Conservation (phyloP, 1,140 invertebrate species). For the Drosophila aff. region DNA sequence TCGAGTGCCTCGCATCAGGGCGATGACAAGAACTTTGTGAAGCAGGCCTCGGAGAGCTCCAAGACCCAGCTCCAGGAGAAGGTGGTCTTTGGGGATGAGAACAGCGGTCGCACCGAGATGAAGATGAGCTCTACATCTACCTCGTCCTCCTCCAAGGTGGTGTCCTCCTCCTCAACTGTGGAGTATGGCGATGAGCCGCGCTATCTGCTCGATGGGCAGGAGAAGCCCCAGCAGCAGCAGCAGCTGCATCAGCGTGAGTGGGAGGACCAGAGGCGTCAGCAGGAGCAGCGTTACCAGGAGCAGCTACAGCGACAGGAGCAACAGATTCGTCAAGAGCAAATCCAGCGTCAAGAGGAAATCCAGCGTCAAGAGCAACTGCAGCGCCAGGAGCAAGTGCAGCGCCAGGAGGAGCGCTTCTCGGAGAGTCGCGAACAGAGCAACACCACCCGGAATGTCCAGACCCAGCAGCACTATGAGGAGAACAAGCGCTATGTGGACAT, state of each 20-base stretch:
- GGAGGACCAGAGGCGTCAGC: conserved; percentile 39
- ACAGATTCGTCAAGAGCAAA: conserved; percentile 19
- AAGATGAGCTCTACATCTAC: conserved; percentile 77
- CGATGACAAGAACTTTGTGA: conserved; percentile 88
- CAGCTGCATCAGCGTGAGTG: conserved; percentile 30
- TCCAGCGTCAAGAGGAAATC: conserved; percentile 47
- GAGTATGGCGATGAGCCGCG: conserved; percentile 67
- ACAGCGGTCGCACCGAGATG: conserved; percentile 82
- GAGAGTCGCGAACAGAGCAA: conserved; percentile 71
- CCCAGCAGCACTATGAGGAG: conserved; percentile 73
- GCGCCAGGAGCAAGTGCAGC: conserved; percentile 39
- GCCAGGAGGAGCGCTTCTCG: conserved; percentile 63
- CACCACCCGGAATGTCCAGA: conserved; percentile 73
- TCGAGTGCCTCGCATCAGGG: conserved; percentile 87
- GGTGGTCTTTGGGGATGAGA: conserved; percentile 86
- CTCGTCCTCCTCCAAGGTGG: conserved; percentile 73
- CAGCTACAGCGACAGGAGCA: conserved; percentile 51
- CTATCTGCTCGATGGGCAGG: conserved; percentile 60
- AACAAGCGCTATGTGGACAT: conserved; percentile 83
- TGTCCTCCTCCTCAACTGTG: conserved; percentile 71
- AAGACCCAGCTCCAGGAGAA: conserved; percentile 87
- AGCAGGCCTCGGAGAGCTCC: conserved; percentile 86
- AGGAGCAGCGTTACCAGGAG: conserved; percentile 49
- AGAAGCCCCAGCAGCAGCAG: conserved; percentile 34
- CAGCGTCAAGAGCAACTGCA: conserved; percentile 42